A percentile compares a stretch with the other conserved stretches of the same genome.
Conservation (phyloP, 2,113 vertebrate genomes). For the Galeopterus variegatus region DNA sequence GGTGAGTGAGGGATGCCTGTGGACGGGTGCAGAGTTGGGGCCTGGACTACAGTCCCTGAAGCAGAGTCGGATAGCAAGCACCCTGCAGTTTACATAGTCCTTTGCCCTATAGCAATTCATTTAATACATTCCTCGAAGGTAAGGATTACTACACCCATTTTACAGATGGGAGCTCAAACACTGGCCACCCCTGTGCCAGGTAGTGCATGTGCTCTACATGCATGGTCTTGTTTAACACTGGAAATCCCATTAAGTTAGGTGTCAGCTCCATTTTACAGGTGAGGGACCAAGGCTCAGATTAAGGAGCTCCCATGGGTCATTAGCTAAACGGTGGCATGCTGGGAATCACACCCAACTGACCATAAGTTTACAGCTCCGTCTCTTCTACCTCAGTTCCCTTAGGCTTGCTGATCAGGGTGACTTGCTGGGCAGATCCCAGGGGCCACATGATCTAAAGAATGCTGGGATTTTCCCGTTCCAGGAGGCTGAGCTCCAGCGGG, state of each 20-base stretch:
- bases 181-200: background rate
- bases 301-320: background rate
- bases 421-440: background rate
- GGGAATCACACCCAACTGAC: background rate
- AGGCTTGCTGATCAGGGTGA: background rate
- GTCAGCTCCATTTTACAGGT: background rate
- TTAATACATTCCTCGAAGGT: background rate
- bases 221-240: background rate
- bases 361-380: background rate
- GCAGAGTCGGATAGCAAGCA: accelerated
- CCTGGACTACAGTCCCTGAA: background rate
- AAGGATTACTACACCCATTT: background rate
- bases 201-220: background rate
- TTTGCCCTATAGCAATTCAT: background rate
- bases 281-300: background rate
- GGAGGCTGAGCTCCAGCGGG: conserved; percentile 92
- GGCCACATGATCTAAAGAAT: background rate
- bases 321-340: background rate
- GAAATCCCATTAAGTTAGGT: background rate
- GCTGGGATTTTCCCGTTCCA: conserved; percentile 57
- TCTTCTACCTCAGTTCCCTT: background rate
- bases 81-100: background rate
- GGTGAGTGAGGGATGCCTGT: conserved; percentile 52
- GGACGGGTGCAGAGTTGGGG: background rate
- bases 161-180: accelerated